A percentile compares a stretch with the other conserved stretches of the same genome.
Conservation (phyloP, 2,888 invertebrate genomes). For the Schrankia costaestrigalis region DNA sequence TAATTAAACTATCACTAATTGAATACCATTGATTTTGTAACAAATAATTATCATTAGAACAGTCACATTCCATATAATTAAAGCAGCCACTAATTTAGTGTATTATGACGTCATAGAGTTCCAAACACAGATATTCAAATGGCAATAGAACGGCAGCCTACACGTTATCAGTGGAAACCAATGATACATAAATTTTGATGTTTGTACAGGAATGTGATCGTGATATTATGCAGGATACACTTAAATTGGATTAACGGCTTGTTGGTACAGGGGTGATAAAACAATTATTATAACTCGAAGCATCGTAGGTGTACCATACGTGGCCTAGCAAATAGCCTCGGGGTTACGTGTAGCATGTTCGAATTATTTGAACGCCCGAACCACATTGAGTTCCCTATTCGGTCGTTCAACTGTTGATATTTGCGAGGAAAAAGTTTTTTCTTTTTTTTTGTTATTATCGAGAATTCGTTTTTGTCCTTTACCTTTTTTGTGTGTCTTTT, state of each 20-base stretch:
- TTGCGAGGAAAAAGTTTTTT: constrained; percentile 16
- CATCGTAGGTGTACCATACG: constrained; percentile 9
- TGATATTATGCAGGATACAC: constrained; percentile 26
- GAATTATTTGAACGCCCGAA: constrained; percentile 39
- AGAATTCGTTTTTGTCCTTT: too few relatives aligned
- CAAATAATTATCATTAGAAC: too few relatives aligned
- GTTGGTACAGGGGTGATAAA: constrained; percentile 9
- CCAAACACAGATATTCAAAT: constrained; percentile 21
- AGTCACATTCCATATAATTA: too few relatives aligned
- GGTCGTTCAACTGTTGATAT: constrained; percentile 16
- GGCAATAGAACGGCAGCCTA: constrained; percentile 13
- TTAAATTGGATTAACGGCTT: constrained; percentile 17
- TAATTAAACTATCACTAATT: too few relatives aligned
- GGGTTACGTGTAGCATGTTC: constrained; percentile 15
- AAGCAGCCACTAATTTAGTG: too few relatives aligned
- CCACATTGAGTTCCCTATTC: constrained; percentile 32
- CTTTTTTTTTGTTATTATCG: too few relatives aligned
- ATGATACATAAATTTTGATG: constrained; percentile 33
- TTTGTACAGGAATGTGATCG: constrained; percentile 22
- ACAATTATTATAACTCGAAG: constrained; percentile 30
- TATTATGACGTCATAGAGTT: constrained; percentile 10
- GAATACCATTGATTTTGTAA: too few relatives aligned
- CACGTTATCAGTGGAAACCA: constrained; percentile 19
- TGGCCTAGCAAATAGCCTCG: constrained; percentile 24
- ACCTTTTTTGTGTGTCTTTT: too few relatives aligned